Conservation (phyloP, 2,113 vertebrate genomes). For the Zootoca vivipara region DNA sequence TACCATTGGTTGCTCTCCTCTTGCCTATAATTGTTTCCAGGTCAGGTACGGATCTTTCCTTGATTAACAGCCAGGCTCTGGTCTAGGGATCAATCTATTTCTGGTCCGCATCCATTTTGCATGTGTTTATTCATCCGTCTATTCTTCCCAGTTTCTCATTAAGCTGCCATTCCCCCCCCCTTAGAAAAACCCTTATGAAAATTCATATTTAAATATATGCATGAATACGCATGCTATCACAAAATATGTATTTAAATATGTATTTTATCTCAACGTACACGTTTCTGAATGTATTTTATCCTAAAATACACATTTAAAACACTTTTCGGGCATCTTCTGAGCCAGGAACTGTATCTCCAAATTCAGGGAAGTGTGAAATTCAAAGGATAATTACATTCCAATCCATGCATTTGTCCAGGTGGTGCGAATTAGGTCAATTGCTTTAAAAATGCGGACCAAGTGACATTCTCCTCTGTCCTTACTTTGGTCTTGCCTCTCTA, state of each 20-base stretch:
- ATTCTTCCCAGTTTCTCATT: background rate
- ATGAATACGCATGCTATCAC: background rate
- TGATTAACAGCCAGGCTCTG: background rate
- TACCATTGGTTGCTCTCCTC: background rate
- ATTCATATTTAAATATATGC: too few species aligned
- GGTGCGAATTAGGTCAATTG: background rate
- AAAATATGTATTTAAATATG: background rate
- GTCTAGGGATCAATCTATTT: background rate
- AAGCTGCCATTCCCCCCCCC: background rate
- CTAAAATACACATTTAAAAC: background rate
- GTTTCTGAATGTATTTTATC: too few species aligned
- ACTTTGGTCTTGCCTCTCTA: background rate
- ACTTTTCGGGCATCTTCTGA: background rate
- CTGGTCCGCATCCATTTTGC: background rate
- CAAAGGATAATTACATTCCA: background rate
- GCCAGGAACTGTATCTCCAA: background rate
- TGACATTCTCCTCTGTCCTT: background rate
- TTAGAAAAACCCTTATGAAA: too few species aligned
- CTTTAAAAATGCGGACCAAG: background rate
- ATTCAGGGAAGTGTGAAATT: background rate
- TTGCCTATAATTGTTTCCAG: background rate
- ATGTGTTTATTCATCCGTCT: background rate
- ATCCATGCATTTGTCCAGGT: background rate
- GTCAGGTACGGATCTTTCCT: background rate
- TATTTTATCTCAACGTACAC: too few species aligned